phyloP scores from a whole-genome alignment of 2,888 invertebrate species.

The Oligia strigilis region DNA sequence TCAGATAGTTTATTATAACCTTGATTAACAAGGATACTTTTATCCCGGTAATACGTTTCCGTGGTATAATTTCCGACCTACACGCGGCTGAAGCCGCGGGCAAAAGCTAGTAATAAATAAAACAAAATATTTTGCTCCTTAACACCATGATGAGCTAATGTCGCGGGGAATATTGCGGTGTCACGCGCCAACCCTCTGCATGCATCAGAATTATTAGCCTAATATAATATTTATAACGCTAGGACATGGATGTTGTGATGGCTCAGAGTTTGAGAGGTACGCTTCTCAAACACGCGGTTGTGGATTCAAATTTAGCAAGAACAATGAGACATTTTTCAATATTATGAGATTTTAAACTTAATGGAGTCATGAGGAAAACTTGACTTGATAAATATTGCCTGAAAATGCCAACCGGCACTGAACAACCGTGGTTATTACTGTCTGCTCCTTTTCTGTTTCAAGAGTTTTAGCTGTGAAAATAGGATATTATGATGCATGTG shows the following conservation, averaged over 20 bases:
- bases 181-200: constrained; percentile 70
- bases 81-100: neutral
- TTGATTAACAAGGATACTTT: no score
- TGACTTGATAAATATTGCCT: neutral
- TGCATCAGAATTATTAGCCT: constrained; percentile 76
- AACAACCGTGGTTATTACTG: neutral
- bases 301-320: neutral
- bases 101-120: constrained; percentile 49
- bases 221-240: constrained; percentile 72
- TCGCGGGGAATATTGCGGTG: constrained; percentile 66
- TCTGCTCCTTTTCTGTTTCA: neutral
- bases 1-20: no score
- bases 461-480: neutral
- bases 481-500: no score
- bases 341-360: neutral
- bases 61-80: neutral
- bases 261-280: neutral
- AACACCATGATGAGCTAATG: constrained; percentile 54
- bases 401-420: neutral
- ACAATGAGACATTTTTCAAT: neutral
- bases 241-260: constrained; percentile 40
- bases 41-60: no score
- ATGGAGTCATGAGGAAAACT: neutral
- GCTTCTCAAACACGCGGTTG: neutral
- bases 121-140: constrained; percentile 52